Percentiles rank a stretch among this genome's conserved stretches.
These are phyloP conservation scores for Bombus haemorrhoidalis DNA, from an alignment of 1,140 invertebrate genomes.

Conservation along the genomic window DNA sequence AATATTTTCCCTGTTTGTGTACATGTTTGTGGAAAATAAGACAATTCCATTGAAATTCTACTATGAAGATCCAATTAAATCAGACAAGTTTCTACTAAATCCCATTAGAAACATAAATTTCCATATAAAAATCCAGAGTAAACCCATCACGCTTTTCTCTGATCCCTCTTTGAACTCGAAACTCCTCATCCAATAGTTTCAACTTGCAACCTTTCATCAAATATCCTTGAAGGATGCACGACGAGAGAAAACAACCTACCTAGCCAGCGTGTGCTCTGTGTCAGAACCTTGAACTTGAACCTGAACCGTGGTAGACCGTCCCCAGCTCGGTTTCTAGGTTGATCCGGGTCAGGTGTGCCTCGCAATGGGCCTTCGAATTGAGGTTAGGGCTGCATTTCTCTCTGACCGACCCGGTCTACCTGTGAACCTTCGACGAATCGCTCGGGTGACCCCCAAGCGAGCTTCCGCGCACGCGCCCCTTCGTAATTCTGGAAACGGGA, in stretches of 20 bases:
- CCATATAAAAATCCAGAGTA: neutral
- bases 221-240: neutral
- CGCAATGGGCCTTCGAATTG: conserved; percentile 30
- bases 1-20: too few species aligned
- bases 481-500: conserved; percentile 28
- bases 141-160: too few species aligned
- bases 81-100: too few species aligned
- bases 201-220: neutral
- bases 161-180: too few species aligned
- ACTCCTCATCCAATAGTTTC: neutral
- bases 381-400: conserved; percentile 44
- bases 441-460: conserved; percentile 34
- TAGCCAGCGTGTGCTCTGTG: neutral
- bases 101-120: neutral
- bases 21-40: too few species aligned
- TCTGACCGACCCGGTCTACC: conserved; percentile 30
- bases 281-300: conserved; percentile 71
- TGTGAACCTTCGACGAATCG: conserved; percentile 30
- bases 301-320: conserved; percentile 39
- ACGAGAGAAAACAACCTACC: neutral
- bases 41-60: neutral
- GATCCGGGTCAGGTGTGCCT: conserved; percentile 52
- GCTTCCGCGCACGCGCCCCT: conserved; percentile 45
- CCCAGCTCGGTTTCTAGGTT: conserved; percentile 43
- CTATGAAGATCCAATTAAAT: neutral